phyloP scores from a whole-genome alignment of 2,888 invertebrate genomes.

The Diarsia brunnea region DNA sequence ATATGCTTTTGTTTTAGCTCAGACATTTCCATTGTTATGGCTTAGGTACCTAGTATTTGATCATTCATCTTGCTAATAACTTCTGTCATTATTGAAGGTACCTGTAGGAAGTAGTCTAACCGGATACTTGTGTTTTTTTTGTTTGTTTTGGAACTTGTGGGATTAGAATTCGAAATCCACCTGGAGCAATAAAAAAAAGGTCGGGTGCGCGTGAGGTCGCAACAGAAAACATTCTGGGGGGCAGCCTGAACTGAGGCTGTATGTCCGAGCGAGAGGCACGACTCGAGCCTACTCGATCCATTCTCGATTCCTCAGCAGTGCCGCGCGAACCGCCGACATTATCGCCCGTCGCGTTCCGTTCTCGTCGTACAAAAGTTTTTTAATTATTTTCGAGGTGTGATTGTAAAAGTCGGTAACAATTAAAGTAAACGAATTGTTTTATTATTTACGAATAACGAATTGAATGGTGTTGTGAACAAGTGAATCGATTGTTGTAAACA shows the following conservation, averaged over 20 bases:
- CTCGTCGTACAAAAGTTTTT: conserved; percentile 71
- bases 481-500: conserved; percentile 75
- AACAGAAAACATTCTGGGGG: conserved; percentile 73
- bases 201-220: conserved; percentile 80
- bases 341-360: conserved; percentile 76
- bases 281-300: conserved; percentile 78
- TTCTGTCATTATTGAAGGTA: conserved; percentile 9
- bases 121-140: conserved; percentile 19
- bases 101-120: conserved; percentile 18
- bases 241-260: conserved; percentile 74
- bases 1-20: conserved; percentile 66
- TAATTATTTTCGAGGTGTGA: conserved; percentile 78
- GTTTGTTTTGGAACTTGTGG: conserved; percentile 58
- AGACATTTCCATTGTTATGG: conserved; percentile 55
- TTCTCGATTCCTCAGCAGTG: conserved; percentile 85
- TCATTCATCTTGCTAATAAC: conserved; percentile 26
- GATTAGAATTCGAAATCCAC: conserved; percentile 71
- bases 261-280: conserved; percentile 81
- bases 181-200: conserved; percentile 74
- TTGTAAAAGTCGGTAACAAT: conserved; percentile 75
- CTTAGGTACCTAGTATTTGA: conserved; percentile 21
- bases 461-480: conserved; percentile 83
- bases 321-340: conserved; percentile 83
- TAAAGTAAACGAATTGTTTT: conserved; percentile 73
- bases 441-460: conserved; percentile 81